Base-by-base conservation (phyloP, 2,113 vertebrate genomes). In the Gobio gobio region DNA sequence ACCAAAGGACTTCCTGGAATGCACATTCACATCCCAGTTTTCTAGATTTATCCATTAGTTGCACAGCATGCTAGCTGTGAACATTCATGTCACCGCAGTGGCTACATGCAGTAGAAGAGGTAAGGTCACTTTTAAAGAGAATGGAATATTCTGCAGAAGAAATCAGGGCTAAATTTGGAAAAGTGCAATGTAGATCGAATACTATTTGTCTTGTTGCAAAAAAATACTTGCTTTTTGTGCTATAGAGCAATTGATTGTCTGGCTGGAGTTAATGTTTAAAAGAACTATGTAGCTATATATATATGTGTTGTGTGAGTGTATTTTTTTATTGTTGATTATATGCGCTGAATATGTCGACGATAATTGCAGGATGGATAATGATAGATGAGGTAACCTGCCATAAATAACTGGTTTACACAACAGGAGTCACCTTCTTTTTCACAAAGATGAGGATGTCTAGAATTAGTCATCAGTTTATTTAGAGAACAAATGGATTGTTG, bases 41-140 rank as follows among this genome's bases (percentile, higher is more conserved):
- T 61, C n/a, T 1, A 26, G 47, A 66, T 76, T 58, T 45, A 58
- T 76, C 83, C 75, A 68, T 70, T 63, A 64, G 79, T 82, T 68
- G 10, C 82, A 51, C 82, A 59, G 29, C 29, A 78, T 64, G 47
- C 24, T 45, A 75, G 63, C 56, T 79, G 64, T 43, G 26, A 13
- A 77, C 49, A 54, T 45, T 78, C 33, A 74, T 64, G 76, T 54
- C 64, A 61, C 7, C 3, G n/a, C 36, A 56, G 45, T 22, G 5
- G 66, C 51, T 59, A 18, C 29, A 24, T 49, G 26, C 43, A 54
- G 3, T 56, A 83, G n/a, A 47, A 85, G 10, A 88, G 73, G 79
- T 78, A 82, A 75, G 86, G 43, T 78, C 0, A 68, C 43, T 47
- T 80, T 80, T 5, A 47, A 29, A 29, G 7, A 9, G 14, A 64